Conservation (phyloP, 2,888 invertebrate species). For the Parnassius apollo region DNA sequence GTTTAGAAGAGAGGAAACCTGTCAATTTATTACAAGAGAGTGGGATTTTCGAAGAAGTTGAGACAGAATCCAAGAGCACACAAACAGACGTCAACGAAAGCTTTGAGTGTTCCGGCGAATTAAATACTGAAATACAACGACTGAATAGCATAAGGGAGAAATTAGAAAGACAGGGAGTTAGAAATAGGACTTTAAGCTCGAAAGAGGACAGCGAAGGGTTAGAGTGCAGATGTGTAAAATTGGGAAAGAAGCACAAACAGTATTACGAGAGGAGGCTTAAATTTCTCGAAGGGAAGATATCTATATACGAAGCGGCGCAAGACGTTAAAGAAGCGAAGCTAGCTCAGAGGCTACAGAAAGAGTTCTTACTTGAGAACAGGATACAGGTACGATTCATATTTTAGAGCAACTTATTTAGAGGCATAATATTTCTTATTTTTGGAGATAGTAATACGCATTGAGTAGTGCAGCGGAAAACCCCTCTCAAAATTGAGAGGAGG, state of each 20-base stretch:
- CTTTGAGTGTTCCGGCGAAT: conserved; percentile 75
- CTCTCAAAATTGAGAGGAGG: no score
- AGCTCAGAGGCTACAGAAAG: conserved; percentile 83
- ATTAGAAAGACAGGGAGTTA: conserved; percentile 81
- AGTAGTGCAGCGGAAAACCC: no score
- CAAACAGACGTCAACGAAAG: conserved; percentile 82
- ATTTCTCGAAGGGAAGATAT: conserved; percentile 83
- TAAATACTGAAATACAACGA: conserved; percentile 83
- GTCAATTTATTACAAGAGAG: conserved; percentile 85
- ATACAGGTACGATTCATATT: conserved; percentile 57
- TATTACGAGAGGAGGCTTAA: conserved; percentile 85
- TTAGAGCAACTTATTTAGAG: no score
- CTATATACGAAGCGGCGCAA: conserved; percentile 84
- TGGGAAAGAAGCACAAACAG: conserved; percentile 81
- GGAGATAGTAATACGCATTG: no score
- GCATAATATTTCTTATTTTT: no score
- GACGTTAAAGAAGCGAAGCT: conserved; percentile 83
- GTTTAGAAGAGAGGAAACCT: conserved; percentile 73
- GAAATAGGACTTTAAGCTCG: conserved; percentile 69
- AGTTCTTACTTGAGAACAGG: conserved; percentile 76
- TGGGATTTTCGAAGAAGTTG: conserved; percentile 85
- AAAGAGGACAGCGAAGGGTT: conserved; percentile 68
- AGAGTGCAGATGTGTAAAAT: conserved; percentile 76
- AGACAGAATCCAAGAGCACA: conserved; percentile 71
- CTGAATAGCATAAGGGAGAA: conserved; percentile 83